Conservation (phyloP, 2,888 invertebrate genomes). For the Archips crataeganus region DNA sequence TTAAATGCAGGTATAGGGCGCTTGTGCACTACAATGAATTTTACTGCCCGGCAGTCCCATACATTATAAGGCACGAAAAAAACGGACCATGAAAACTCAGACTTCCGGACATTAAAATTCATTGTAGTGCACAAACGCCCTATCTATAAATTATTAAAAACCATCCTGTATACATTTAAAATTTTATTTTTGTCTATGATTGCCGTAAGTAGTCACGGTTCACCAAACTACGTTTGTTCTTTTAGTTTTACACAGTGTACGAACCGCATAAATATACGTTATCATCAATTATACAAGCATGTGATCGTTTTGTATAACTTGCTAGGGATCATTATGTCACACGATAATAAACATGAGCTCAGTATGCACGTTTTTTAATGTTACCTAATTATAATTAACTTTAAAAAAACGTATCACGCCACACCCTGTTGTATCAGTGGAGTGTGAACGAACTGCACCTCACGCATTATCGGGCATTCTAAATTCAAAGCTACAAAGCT, state of each 20-base stretch:
- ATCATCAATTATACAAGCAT: neutral
- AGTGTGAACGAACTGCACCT: neutral
- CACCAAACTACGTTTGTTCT: no score
- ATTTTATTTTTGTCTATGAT: no score
- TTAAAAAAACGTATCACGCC: neutral
- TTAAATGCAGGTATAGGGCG: no score
- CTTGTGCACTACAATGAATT: no score
- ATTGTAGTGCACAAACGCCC: no score
- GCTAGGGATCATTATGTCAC: neutral
- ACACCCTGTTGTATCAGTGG: neutral
- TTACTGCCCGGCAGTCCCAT: no score
- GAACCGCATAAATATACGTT: neutral
- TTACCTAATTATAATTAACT: neutral
- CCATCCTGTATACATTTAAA: neutral
- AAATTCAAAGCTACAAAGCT: neutral
- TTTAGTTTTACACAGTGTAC: no score
- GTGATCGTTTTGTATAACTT: neutral
- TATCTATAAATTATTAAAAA: no score
- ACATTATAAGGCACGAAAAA: no score
- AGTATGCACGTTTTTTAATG: neutral
- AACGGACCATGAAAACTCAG: no score
- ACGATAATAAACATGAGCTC: constrained; percentile 3
- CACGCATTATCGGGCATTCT: neutral
- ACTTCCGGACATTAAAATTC: no score
- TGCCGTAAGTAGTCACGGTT: no score